Percentiles rank a stretch among this genome's conserved stretches.
Conservation (phyloP, 2,113 vertebrate species). For the Zapornia atra region DNA sequence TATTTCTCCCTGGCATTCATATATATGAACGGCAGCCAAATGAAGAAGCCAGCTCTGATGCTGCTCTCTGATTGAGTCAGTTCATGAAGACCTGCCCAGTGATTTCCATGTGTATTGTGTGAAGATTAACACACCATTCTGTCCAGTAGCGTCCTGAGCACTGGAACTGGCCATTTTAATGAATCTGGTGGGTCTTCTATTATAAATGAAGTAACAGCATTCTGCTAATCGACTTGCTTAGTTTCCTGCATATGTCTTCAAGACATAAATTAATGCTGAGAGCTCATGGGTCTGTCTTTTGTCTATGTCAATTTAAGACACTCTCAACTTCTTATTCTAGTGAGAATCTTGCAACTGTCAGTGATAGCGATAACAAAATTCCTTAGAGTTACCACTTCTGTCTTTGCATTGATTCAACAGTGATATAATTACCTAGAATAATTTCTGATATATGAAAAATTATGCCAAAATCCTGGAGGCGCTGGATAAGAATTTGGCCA, state of each 20-base stretch:
- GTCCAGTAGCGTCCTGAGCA: not conserved
- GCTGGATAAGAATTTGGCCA: not conserved
- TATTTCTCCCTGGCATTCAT: not conserved
- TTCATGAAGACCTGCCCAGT: not conserved
- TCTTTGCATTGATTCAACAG: not conserved
- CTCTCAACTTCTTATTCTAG: not conserved
- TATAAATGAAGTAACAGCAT: slow-evolving; percentile 9
- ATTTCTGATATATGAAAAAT: not conserved
- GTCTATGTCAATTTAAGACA: not conserved
- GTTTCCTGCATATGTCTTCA: slow-evolving; percentile 13
- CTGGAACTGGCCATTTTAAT: not conserved
- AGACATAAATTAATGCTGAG: not conserved
- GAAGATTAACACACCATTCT: not conserved
- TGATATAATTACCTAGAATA: not conserved
- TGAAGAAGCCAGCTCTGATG: not conserved
- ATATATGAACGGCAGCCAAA: not conserved
- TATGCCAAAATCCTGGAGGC: not conserved
- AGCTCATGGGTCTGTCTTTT: not conserved
- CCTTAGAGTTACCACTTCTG: not conserved
- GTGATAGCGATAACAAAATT: not conserved
- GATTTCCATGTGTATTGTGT: not conserved
- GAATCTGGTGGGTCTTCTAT: not conserved
- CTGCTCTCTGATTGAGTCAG: slow-evolving; percentile 3
- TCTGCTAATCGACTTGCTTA: slow-evolving; percentile 8
- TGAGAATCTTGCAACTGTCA: not conserved